Evolutionary conservation across 2,888 invertebrate genomes (phyloP).

Genomic region (Lamellibrachia satsuma): DNA sequence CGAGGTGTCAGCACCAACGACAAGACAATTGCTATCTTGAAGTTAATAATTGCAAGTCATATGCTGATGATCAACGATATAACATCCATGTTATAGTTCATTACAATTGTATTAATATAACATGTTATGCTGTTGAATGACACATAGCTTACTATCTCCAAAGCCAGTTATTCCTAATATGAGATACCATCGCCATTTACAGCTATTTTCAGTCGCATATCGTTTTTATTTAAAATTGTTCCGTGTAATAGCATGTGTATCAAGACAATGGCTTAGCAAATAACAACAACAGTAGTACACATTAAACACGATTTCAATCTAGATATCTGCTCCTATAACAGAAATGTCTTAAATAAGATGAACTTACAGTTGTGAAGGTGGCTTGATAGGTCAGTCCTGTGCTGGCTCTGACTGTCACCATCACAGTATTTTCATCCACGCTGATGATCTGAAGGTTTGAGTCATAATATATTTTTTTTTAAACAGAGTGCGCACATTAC

Average conservation of each 20-base stretch:
- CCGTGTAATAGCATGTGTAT: no score
- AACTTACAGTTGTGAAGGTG: not conserved
- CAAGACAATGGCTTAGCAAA: no score
- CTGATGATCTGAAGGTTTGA: not conserved
- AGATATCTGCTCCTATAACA: not conserved
- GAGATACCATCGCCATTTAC: not conserved
- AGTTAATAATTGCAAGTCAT: no score
- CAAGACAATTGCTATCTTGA: not conserved
- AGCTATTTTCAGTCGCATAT: no score
- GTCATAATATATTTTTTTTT: not conserved
- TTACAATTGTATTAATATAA: no score
- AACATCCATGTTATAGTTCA: no score
- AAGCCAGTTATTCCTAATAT: not conserved
- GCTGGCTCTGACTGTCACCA: not conserved
- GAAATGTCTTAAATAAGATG: not conserved
- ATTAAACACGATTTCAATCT: no score
- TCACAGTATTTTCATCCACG: not conserved
- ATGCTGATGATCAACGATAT: no score
- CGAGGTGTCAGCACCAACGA: not conserved
- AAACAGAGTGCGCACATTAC: not conserved
- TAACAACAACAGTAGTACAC: no score
- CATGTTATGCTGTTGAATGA: no score
- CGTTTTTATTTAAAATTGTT: no score
- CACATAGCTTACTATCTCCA: no score
- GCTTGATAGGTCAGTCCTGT: not conserved